Percentiles rank a stretch among this genome's conserved stretches.
Conservation (phyloP, 2,888 invertebrate genomes). For the Graphium colonna region DNA sequence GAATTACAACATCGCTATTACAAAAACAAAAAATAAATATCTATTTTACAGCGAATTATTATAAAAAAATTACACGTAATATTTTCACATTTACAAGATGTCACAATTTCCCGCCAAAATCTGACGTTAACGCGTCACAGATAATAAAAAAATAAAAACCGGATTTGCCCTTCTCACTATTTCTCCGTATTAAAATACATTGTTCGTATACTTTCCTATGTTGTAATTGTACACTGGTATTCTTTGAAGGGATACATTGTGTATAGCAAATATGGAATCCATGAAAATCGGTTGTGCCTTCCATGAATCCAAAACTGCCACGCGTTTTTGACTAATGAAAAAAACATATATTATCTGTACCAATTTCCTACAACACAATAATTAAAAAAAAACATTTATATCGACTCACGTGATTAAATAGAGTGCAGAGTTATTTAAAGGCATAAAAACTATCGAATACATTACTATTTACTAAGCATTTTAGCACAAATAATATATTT, state of each 20-base stretch:
- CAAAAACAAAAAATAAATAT: neutral
- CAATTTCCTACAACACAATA: neutral
- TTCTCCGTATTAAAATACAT: slow-evolving; percentile 24
- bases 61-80: neutral
- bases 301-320: slow-evolving; percentile 22
- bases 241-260: slow-evolving; percentile 51
- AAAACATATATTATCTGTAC: slow-evolving; percentile 20
- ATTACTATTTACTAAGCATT: too few relatives aligned
- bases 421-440: too few relatives aligned
- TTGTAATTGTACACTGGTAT: slow-evolving; percentile 34
- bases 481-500: too few relatives aligned
- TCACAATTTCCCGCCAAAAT: slow-evolving; percentile 1
- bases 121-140: neutral
- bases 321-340: slow-evolving; percentile 32
- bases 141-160: neutral
- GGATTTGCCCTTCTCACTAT: neutral
- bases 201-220: slow-evolving; percentile 29
- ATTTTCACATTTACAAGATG: neutral
- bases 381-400: too few relatives aligned
- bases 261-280: slow-evolving; percentile 55
- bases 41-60: neutral
- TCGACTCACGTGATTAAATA: too few relatives aligned
- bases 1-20: neutral
- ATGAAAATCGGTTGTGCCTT: slow-evolving; percentile 41
- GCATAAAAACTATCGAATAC: too few relatives aligned